phyloP scores from a whole-genome alignment of 2,113 vertebrate species.

The Meriones unguiculatus region DNA sequence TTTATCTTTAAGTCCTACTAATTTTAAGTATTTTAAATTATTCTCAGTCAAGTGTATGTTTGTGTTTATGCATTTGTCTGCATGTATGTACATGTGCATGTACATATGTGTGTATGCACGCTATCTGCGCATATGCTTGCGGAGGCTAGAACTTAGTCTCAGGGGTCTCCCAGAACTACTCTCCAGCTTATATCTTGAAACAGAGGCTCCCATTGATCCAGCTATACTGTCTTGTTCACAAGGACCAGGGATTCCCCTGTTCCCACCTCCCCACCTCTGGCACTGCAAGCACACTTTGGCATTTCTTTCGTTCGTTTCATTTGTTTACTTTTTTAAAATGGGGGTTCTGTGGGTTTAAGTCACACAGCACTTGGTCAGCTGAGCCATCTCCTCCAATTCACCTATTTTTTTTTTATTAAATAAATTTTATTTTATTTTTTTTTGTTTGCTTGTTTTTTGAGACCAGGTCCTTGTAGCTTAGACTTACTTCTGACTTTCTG shows the following conservation, averaged over 20 bases:
- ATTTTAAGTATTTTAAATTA: neutral
- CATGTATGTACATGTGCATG: neutral
- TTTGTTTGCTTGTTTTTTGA: neutral
- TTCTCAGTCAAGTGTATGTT: neutral
- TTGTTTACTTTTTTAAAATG: neutral
- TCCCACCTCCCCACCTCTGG: neutral
- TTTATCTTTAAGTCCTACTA: neutral
- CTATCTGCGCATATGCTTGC: neutral
- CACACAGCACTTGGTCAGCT: neutral
- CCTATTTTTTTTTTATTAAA: neutral
- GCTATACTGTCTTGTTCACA: neutral
- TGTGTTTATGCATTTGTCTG: neutral
- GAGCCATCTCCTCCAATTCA: neutral
- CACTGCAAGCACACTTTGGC: neutral
- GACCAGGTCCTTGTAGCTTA: no score
- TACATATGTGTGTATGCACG: neutral
- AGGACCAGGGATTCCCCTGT: neutral
- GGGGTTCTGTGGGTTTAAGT: neutral
- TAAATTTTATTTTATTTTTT: neutral
- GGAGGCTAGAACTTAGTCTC: neutral
- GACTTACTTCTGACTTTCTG: no score
- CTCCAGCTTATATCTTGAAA: neutral
- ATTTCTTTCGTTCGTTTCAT: neutral
- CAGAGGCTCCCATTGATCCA: neutral
- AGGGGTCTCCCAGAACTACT: neutral